Percentiles rank a stretch among this genome's conserved stretches.
phyloP scores from a whole-genome alignment of 2,888 invertebrate species.

The Cerastis rubricosa region DNA sequence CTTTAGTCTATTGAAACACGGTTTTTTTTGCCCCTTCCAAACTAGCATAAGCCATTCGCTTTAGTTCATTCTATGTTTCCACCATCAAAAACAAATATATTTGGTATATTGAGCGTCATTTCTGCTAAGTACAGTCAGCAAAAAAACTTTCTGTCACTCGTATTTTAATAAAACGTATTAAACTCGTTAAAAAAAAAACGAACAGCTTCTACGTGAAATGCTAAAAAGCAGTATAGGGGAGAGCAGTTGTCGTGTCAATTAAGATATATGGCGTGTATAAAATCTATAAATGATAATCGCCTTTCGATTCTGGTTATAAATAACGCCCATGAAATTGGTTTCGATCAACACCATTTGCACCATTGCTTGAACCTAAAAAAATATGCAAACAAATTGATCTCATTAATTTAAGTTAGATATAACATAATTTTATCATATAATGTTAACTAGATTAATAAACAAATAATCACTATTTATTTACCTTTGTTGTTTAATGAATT shows the following conservation, averaged over 20 bases:
- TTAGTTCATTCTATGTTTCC: neutral
- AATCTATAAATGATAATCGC: neutral
- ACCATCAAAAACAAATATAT: neutral
- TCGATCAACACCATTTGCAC: neutral
- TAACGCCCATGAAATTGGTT: neutral
- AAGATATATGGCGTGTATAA: neutral
- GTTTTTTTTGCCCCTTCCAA: no score
- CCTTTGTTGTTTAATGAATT: constrained; percentile 21
- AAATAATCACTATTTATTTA: constrained; percentile 12
- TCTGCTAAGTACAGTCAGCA: neutral
- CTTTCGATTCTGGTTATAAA: neutral
- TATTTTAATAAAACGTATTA: neutral
- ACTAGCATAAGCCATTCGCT: neutral
- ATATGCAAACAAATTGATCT: constrained; percentile 21
- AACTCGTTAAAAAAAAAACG: neutral
- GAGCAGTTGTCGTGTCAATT: neutral
- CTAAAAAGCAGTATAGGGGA: neutral
- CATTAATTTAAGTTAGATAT: constrained; percentile 33
- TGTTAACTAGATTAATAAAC: constrained; percentile 30
- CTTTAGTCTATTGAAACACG: no score
- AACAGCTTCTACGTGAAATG: neutral
- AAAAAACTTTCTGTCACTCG: neutral
- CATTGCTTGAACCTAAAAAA: neutral
- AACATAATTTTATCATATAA: neutral
- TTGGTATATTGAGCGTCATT: neutral